phyloP scores from a whole-genome alignment of 2,797 vertebrate species.

The Hipposideros larvatus region DNA sequence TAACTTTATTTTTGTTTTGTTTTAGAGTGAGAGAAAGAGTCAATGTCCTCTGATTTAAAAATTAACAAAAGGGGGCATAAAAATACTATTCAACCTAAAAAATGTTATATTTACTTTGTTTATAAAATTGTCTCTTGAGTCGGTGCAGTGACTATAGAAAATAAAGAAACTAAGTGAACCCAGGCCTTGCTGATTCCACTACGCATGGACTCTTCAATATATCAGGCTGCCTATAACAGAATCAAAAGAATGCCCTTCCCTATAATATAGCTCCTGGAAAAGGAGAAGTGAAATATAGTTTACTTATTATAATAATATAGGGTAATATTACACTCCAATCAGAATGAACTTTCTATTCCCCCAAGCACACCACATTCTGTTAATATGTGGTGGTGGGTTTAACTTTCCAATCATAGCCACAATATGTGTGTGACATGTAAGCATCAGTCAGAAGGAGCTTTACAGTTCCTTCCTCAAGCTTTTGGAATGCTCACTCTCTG shows the following conservation, averaged over 20 bases:
- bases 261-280: constrained; percentile 33
- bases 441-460: not conserved
- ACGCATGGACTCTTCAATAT: not conserved
- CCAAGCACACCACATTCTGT: not conserved
- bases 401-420: not conserved
- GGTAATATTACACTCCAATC: not conserved
- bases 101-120: not conserved
- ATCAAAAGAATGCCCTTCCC: constrained; percentile 4
- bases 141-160: constrained; percentile 50
- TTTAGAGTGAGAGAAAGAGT: constrained; percentile 45
- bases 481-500: not conserved
- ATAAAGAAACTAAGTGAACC: constrained; percentile 16
- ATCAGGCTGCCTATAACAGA: not conserved
- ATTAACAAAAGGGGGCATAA: constrained; percentile 56
- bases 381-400: not conserved
- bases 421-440: not conserved
- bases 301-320: no score
- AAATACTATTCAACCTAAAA: constrained; percentile 18
- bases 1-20: constrained; percentile 53
- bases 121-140: constrained; percentile 41
- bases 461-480: not conserved
- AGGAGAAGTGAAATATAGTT: constrained; percentile 9
- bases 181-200: not conserved
- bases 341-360: not conserved
- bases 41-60: constrained; percentile 59